Conservation (phyloP, 2,113 vertebrate species). For the Sander lucioperca region DNA sequence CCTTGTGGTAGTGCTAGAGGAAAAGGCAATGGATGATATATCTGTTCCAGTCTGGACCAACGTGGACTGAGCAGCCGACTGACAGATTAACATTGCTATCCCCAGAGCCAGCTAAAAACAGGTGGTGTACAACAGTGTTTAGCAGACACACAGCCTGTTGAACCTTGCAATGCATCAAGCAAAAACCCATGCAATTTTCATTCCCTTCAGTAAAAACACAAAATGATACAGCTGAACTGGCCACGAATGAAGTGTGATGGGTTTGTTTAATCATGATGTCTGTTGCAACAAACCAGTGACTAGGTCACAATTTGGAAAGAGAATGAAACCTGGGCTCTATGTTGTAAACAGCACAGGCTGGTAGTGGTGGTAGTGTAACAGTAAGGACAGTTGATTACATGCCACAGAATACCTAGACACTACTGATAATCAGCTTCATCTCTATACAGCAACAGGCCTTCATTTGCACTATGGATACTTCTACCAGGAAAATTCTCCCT, state of each 20-base stretch:
- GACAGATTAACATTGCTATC: neutral
- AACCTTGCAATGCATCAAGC: neutral
- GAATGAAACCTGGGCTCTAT: neutral
- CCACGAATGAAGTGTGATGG: neutral
- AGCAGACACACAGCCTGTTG: neutral
- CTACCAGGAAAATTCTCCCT: neutral
- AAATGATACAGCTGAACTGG: neutral
- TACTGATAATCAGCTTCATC: neutral
- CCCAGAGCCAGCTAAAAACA: neutral
- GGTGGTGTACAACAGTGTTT: neutral
- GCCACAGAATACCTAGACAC: neutral
- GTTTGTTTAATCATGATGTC: neutral
- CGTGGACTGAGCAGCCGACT: neutral
- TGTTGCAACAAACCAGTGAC: neutral
- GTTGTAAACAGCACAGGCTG: neutral
- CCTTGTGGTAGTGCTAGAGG: neutral
- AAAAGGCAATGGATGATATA: neutral
- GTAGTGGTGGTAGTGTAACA: neutral
- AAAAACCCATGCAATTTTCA: neutral
- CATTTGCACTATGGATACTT: neutral
- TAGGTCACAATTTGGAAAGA: neutral
- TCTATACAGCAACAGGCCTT: neutral
- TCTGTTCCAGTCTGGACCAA: neutral
- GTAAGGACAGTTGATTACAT: constrained; percentile 7
- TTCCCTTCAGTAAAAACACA: neutral